Percentiles rank a stretch among this genome's conserved stretches.
These are phyloP conservation scores for Drosophila fulvimacula DNA, from an alignment of 2,888 invertebrate species.

Conservation along the genomic window DNA sequence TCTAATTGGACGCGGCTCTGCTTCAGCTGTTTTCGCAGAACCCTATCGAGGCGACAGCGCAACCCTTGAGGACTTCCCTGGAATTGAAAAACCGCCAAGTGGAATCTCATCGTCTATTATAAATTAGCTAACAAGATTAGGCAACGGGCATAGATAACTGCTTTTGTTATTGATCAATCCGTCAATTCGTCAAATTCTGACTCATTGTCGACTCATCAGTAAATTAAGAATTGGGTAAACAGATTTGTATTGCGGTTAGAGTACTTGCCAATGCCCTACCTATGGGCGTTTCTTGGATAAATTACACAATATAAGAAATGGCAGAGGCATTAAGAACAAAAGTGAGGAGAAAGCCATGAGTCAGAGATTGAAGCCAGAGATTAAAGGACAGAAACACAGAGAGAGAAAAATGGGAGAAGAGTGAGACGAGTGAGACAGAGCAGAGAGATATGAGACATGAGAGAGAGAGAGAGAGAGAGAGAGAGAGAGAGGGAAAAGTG, in stretches of 20 bases:
- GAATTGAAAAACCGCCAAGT: conserved; percentile 37
- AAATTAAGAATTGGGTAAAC: neutral
- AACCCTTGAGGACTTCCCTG: conserved; percentile 43
- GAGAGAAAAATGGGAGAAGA: too few relatives aligned
- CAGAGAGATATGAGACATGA: too few relatives aligned
- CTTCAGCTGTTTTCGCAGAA: conserved; percentile 31
- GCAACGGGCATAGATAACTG: conserved; percentile 34
- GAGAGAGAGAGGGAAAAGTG: too few relatives aligned
- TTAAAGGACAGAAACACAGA: too few relatives aligned
- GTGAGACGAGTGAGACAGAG: too few relatives aligned
- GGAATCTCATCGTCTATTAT: conserved; percentile 12
- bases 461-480: too few relatives aligned
- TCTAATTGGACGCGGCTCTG: conserved; percentile 3
- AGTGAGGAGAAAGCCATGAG: too few relatives aligned
- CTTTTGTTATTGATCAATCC: conserved; percentile 20
- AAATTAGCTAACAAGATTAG: conserved; percentile 33
- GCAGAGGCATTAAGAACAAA: too few relatives aligned
- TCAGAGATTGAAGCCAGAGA: too few relatives aligned
- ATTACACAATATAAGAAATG: too few relatives aligned
- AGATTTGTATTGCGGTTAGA: neutral
- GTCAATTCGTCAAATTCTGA: conserved; percentile 28
- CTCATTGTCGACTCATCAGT: conserved; percentile 19
- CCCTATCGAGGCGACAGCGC: conserved; percentile 22
- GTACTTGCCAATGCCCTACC: neutral
- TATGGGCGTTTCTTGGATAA: too few relatives aligned